Conservation (phyloP, 2,888 invertebrate species). For the Tetrapedia diversipes region DNA sequence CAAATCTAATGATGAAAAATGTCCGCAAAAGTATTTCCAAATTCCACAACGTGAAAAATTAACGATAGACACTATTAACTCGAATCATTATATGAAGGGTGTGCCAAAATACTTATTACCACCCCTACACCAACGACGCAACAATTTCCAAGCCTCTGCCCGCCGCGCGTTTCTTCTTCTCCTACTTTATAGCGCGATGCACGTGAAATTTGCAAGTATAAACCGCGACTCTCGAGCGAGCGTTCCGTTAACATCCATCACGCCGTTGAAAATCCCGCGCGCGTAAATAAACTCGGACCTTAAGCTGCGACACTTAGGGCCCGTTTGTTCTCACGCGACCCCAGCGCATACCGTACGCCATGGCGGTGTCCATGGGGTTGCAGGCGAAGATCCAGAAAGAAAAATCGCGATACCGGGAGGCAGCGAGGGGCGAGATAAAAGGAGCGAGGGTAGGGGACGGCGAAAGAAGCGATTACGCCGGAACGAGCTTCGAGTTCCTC, state of each 20-base stretch:
- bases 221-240: background rate
- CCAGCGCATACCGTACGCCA: constrained; percentile 27
- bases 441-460: constrained; percentile 2
- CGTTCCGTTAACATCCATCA: background rate
- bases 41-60: too few relatives aligned
- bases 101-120: too few relatives aligned
- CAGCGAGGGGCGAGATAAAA: constrained; percentile 23
- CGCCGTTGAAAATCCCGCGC: background rate
- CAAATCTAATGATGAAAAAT: too few relatives aligned
- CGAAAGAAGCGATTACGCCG: constrained; percentile 47
- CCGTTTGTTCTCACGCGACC: constrained; percentile 55
- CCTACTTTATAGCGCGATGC: background rate
- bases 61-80: too few relatives aligned
- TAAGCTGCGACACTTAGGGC: constrained; percentile 21
- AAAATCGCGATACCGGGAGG: constrained; percentile 46
- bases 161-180: too few relatives aligned
- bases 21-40: too few relatives aligned
- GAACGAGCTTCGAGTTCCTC: constrained; percentile 58
- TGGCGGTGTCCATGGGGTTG: constrained; percentile 3
- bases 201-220: background rate
- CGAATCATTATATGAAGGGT: too few relatives aligned
- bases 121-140: too few relatives aligned
- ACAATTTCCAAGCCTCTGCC: too few relatives aligned
- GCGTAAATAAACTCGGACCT: constrained; percentile 3
- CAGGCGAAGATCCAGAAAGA: constrained; percentile 31